Evolutionary conservation across 2,888 invertebrate genomes (phyloP).

Genomic region (Agriopis leucophaearia): DNA sequence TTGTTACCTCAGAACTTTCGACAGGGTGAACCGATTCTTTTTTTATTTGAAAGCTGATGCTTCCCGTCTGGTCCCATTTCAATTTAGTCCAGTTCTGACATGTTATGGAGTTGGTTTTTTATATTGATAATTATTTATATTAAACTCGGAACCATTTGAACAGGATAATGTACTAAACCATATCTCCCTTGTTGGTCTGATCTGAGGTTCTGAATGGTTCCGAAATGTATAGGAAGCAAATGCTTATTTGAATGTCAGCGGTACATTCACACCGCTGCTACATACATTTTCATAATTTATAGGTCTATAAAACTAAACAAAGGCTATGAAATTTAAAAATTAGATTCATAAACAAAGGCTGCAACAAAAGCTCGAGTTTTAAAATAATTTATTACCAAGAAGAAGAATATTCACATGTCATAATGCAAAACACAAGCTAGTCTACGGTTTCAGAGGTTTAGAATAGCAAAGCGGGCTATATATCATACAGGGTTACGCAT

Average conservation of each 20-base stretch:
- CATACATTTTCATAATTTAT: conserved; percentile 8
- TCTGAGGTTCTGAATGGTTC: neutral
- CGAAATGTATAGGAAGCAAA: neutral
- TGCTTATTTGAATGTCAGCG: neutral
- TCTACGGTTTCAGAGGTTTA: conserved; percentile 18
- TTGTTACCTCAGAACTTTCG: too few species aligned
- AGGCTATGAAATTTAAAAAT: conserved; percentile 11
- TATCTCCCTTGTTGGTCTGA: too few species aligned
- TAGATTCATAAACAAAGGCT: conserved; percentile 11
- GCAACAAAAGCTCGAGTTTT: conserved; percentile 4
- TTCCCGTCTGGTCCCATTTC: too few species aligned
- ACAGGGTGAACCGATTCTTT: too few species aligned
- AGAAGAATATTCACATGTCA: conserved; percentile 20
- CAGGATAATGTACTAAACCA: too few species aligned
- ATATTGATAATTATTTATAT: too few species aligned
- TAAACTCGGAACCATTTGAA: too few species aligned
- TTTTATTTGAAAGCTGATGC: too few species aligned
- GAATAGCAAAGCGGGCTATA: conserved; percentile 34
- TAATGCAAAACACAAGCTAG: conserved; percentile 8
- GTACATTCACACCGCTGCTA: neutral
- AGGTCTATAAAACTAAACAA: conserved; percentile 11
- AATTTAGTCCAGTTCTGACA: too few species aligned
- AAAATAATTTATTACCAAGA: conserved; percentile 15
- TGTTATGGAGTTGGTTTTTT: too few species aligned
- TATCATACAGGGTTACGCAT: too few species aligned